Evolutionary conservation across 2,888 invertebrate species (phyloP).

Genomic region (Cephus nigrinus): DNA sequence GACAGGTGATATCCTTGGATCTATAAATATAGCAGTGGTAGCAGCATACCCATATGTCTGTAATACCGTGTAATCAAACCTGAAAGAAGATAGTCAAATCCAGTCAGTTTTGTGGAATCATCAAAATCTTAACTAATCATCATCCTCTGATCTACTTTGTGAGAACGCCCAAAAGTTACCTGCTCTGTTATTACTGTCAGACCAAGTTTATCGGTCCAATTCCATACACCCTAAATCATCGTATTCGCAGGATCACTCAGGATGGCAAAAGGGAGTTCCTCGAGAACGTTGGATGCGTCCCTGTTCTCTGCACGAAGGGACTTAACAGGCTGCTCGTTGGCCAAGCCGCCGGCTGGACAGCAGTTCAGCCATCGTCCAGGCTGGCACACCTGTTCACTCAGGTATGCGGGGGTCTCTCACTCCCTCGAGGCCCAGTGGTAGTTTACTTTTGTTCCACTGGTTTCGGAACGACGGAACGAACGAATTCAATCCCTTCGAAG

Average conservation of each 20-base stretch:
- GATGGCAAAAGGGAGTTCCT: not conserved
- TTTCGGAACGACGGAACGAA: constrained; percentile 24
- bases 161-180: not conserved
- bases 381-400: constrained; percentile 52
- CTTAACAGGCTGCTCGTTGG: constrained; percentile 21
- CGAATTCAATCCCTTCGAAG: not conserved
- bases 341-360: constrained; percentile 30
- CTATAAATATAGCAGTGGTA: not conserved
- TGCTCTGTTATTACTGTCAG: not conserved
- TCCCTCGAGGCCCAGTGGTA: constrained; percentile 26
- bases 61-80: not conserved
- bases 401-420: constrained; percentile 44
- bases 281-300: constrained; percentile 10
- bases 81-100: not conserved
- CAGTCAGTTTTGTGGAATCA: not conserved
- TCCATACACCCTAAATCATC: not conserved
- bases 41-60: not conserved
- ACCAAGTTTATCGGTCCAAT: not conserved
- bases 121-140: not conserved
- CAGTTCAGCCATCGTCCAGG: constrained; percentile 9
- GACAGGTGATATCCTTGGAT: not conserved
- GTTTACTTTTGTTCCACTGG: constrained; percentile 36
- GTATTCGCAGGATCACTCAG: not conserved
- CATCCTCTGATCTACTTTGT: not conserved
- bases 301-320: constrained; percentile 20